Evolutionary conservation across 2,888 invertebrate genomes (phyloP), one percentile per base, ranked within the genome.

Genomic region (Tenthredo amoena): DNA sequence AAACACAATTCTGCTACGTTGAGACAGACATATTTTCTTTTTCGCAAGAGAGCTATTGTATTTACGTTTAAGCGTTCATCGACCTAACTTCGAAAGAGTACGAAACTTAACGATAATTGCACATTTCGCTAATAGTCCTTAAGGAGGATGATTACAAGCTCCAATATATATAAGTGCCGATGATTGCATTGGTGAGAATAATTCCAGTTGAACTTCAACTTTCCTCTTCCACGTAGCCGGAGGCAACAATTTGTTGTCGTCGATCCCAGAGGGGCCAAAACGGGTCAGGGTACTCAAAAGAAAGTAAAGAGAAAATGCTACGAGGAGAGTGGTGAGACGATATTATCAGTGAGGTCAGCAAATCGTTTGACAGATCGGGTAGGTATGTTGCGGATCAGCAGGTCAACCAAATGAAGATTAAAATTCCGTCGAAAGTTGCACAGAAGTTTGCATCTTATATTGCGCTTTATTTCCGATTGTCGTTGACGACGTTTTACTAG

Each of bases 261-360:
- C 81, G 58, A 21, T 62, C 62, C 81, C 81, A 34, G 40, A 68
- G 83, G 65, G 83, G 71, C 83, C 71, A 68, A 83, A 83, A 81
- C 68, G 71, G 83, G 83, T 83, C 83, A 68, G 83, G 43, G 37
- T 68, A 83, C 86, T 86, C 47, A 85, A 47, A 88, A 86, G 88
- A 88, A 86, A 88, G 88, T 87, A 84, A 87, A 86, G 62, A 86
- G 86, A 50, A 81, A 85, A 62, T 62, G 79, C 83, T 47, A 34
- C 83, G 15, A 43, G 18, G 62, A 83, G 83, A 83, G 71, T 65
- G 43, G 65, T 83, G 37, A 47, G 47, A 65, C 83, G 71, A 50
- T 68, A 83, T 83, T 83, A 71, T 68, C 68, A 26, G 71, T 34
- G 31, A 83, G 55, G 83, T 71, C 43, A 71, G 31, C 71, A 47